A percentile compares a stretch with the other conserved stretches of the same genome.
These are phyloP conservation scores for Stegodyphus mimosarum DNA, from an alignment of 1,140 invertebrate genomes.

Conservation along the genomic window DNA sequence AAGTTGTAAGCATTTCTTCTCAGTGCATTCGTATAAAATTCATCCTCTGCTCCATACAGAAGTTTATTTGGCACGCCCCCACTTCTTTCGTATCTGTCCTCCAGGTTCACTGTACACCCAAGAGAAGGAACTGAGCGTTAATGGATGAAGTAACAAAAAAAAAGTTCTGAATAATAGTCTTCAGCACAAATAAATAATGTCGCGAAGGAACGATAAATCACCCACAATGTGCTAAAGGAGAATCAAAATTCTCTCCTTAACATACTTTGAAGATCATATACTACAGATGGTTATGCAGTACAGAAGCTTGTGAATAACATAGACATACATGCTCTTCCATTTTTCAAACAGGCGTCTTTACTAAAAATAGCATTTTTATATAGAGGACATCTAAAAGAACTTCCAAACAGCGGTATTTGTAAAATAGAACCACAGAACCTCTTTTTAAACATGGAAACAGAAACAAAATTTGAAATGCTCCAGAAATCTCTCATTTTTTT, in stretches of 20 bases:
- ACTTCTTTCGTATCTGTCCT: slow-evolving; percentile 54
- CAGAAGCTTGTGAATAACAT: too few species aligned
- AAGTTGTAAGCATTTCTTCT: slow-evolving; percentile 67
- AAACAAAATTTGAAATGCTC: too few species aligned
- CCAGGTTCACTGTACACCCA: slow-evolving; percentile 27
- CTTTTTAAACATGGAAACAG: too few species aligned
- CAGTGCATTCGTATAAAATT: slow-evolving; percentile 66
- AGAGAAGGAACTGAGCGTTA: too few species aligned
- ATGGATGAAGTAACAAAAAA: too few species aligned
- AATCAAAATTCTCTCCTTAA: not conserved
- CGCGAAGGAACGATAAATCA: not conserved
- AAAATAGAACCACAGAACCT: not conserved
- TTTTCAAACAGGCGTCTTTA: not conserved
- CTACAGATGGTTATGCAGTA: not conserved
- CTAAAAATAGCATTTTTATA: not conserved
- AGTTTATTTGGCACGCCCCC: slow-evolving; percentile 51
- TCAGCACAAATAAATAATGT: not conserved
- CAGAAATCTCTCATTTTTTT: too few species aligned
- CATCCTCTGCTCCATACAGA: slow-evolving; percentile 55
- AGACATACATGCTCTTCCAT: too few species aligned
- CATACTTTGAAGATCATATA: not conserved
- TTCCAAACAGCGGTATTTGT: too few species aligned
- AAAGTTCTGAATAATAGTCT: too few species aligned
- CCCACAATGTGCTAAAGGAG: not conserved
- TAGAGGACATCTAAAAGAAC: too few species aligned